Evolutionary conservation across 1,140 invertebrate genomes (phyloP).

Genomic region (Drosophila repleta): DNA sequence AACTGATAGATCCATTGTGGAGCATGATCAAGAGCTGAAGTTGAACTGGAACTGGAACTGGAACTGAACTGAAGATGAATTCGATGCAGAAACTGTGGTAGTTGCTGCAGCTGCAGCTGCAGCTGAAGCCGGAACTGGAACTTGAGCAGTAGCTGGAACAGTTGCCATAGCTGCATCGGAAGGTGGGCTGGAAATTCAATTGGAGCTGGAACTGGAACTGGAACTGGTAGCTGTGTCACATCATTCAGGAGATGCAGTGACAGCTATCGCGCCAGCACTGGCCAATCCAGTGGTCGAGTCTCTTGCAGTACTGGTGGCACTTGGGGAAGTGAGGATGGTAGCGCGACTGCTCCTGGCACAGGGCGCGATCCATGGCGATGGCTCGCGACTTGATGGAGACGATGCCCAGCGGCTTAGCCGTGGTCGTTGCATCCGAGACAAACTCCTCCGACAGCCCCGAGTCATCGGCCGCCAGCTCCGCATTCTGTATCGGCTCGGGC

Average conservation of each 20-base stretch:
- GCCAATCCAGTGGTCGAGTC: conserved; percentile 76
- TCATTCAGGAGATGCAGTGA: conserved; percentile 61
- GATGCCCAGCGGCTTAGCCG: conserved; percentile 31
- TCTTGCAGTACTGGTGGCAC: conserved; percentile 73
- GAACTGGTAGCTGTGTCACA: not conserved
- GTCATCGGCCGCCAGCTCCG: not conserved
- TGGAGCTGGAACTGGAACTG: not conserved
- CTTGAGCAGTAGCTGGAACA: too few relatives aligned
- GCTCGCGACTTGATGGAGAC: conserved; percentile 71
- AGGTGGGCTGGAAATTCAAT: too few relatives aligned
- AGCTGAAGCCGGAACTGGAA: too few relatives aligned
- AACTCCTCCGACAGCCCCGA: conserved; percentile 12
- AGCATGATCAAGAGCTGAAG: not conserved
- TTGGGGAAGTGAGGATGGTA: conserved; percentile 72
- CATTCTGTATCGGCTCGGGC: conserved; percentile 2
- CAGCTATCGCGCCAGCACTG: conserved; percentile 72
- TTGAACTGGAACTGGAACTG: not conserved
- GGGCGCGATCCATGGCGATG: conserved; percentile 56
- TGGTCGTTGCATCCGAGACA: conserved; percentile 28
- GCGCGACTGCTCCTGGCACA: conserved; percentile 59
- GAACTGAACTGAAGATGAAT: too few relatives aligned
- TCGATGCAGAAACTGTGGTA: too few relatives aligned
- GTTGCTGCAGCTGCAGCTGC: too few relatives aligned
- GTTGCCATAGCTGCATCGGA: too few relatives aligned
- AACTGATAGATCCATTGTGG: too few relatives aligned